phyloP scores from a whole-genome alignment of 2,888 invertebrate genomes.

The Conistra vaccinii region DNA sequence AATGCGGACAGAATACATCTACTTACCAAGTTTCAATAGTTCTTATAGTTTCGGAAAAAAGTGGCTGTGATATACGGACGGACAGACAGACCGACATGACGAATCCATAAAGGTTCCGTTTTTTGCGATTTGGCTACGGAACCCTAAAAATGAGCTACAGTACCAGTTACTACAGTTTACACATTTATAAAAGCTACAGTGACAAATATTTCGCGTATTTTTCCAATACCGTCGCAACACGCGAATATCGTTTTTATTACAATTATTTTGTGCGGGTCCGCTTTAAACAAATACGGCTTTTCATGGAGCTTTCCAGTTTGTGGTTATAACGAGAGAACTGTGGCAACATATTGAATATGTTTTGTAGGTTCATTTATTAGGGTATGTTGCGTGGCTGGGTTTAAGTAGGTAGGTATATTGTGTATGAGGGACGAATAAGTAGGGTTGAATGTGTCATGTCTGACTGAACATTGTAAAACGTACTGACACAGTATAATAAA shows the following conservation, averaged over 20 bases:
- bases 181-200: constrained; percentile 17
- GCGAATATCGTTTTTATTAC: constrained; percentile 38
- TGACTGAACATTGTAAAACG: neutral
- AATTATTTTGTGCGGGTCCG: constrained; percentile 42
- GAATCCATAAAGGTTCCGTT: too few species aligned
- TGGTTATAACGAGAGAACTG: constrained; percentile 36
- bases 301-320: constrained; percentile 36
- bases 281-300: constrained; percentile 45
- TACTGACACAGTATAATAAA: too few species aligned
- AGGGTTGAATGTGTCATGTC: neutral
- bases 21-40: too few species aligned
- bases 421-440: neutral
- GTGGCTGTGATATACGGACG: too few species aligned
- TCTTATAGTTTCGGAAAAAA: too few species aligned
- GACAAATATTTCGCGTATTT: constrained; percentile 19
- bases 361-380: neutral
- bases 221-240: constrained; percentile 29
- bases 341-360: constrained; percentile 7
- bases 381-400: neutral
- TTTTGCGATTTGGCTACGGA: too few species aligned
- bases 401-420: neutral
- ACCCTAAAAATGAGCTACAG: neutral
- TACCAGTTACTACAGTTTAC: constrained; percentile 17
- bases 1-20: too few species aligned
- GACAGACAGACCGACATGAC: too few species aligned